A percentile compares a stretch with the other conserved stretches of the same genome.
Conservation (phyloP, 2,113 vertebrate genomes). For the Axis porcinus region DNA sequence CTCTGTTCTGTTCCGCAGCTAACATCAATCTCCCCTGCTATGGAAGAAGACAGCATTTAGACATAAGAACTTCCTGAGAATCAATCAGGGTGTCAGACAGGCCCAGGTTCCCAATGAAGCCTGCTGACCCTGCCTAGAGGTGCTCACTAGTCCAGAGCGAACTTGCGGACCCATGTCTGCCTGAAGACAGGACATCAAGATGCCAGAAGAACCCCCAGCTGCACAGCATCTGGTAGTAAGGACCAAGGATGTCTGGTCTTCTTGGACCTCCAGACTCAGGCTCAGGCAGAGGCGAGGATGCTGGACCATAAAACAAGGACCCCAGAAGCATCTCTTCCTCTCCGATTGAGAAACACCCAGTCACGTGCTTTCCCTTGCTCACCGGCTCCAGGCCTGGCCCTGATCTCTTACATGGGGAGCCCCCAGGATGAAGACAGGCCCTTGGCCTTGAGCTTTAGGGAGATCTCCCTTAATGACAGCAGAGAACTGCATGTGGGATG, state of each 20-base stretch:
- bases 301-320: not conserved
- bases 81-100: not conserved
- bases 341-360: not conserved
- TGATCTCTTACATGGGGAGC: not conserved
- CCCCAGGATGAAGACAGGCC: not conserved
- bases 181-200: not conserved
- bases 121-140: not conserved
- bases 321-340: not conserved
- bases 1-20: not conserved
- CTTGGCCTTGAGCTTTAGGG: not conserved
- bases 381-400: not conserved
- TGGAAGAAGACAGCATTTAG: not conserved
- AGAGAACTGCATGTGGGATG: not conserved
- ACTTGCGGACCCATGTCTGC: not conserved
- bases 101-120: not conserved
- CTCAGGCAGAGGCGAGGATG: not conserved
- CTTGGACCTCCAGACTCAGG: not conserved
- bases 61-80: not conserved
- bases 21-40: not conserved
- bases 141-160: not conserved
- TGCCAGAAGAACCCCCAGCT: not conserved
- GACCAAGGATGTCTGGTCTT: not conserved
- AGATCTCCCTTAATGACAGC: not conserved
- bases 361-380: not conserved
- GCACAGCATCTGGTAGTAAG: not conserved